Percentiles rank a stretch among this genome's conserved stretches.
These are phyloP conservation scores for Sebastes vulpes DNA, from an alignment of 2,797 vertebrate genomes.

Conservation along the genomic window DNA sequence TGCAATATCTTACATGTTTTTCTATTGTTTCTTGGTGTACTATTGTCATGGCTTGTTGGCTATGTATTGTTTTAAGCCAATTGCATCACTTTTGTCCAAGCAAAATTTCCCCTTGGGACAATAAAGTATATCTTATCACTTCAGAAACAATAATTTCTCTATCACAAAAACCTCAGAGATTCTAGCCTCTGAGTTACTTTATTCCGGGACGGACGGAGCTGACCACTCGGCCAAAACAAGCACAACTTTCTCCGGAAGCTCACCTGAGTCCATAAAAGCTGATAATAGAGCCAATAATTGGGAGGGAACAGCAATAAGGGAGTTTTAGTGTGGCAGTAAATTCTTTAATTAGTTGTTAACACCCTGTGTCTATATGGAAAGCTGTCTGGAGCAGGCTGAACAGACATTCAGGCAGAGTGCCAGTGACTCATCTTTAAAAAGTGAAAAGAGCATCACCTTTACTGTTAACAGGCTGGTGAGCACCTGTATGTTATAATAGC, in stretches of 20 bases:
- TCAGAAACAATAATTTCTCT: not conserved
- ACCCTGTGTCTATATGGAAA: constrained; percentile 83
- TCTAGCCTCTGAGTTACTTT: not conserved
- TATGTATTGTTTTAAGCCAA: no score
- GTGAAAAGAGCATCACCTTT: not conserved
- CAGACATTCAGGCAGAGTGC: constrained; percentile 26
- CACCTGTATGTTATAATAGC: constrained; percentile 16
- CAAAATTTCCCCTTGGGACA: no score
- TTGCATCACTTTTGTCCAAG: no score
- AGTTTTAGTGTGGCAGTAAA: constrained; percentile 89
- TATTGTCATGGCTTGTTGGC: no score
- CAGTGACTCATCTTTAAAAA: constrained; percentile 50
- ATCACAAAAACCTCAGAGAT: not conserved
- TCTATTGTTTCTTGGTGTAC: no score
- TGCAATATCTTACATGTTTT: no score
- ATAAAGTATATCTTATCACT: not conserved
- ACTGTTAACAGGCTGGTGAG: constrained; percentile 2
- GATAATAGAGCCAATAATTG: constrained; percentile 89
- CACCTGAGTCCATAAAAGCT: constrained; percentile 88
- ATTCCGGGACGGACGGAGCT: constrained; percentile 4
- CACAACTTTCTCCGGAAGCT: constrained; percentile 72
- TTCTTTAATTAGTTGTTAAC: constrained; percentile 90
- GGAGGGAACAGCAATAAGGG: constrained; percentile 86
- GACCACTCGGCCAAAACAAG: constrained; percentile 65
- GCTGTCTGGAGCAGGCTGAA: constrained; percentile 39